Evolutionary conservation across 2,888 invertebrate genomes (phyloP).

Genomic region (Tetanocera ferruginea): DNA sequence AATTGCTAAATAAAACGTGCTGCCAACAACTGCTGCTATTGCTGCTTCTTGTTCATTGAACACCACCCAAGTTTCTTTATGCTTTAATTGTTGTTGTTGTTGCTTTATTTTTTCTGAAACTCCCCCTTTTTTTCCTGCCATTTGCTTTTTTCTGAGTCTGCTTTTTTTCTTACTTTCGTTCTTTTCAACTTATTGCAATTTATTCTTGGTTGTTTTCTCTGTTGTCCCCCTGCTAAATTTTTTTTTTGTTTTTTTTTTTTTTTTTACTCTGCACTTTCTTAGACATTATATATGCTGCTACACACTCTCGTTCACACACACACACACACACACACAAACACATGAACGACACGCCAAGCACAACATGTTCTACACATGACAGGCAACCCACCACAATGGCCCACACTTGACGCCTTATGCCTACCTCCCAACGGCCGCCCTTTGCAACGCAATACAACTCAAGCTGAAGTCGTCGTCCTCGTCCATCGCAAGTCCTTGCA

Average conservation of each 20-base stretch:
- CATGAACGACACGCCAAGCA: not conserved
- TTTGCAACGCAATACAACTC: not conserved
- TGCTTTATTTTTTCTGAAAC: not conserved
- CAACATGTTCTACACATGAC: conserved; percentile 13
- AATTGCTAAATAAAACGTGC: too few species aligned
- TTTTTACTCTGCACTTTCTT: not conserved
- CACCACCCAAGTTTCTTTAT: not conserved
- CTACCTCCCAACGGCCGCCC: not conserved
- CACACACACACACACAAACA: not conserved
- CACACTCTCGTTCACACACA: not conserved
- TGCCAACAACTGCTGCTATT: too few species aligned
- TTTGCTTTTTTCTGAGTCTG: not conserved
- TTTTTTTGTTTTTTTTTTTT: not conserved
- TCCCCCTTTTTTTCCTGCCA: not conserved
- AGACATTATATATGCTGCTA: not conserved
- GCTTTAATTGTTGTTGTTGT: not conserved
- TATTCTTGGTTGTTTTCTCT: not conserved
- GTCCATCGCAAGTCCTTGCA: not conserved
- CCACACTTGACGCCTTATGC: not conserved
- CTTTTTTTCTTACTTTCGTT: not conserved
- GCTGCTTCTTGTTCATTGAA: not conserved
- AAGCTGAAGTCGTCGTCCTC: not conserved
- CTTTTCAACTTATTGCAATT: not conserved
- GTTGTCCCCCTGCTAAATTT: not conserved
- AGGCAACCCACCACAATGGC: not conserved